These are phyloP conservation scores for Brachypalpus laphriformis DNA, from an alignment of 2,888 invertebrate species.

Conservation along the genomic window DNA sequence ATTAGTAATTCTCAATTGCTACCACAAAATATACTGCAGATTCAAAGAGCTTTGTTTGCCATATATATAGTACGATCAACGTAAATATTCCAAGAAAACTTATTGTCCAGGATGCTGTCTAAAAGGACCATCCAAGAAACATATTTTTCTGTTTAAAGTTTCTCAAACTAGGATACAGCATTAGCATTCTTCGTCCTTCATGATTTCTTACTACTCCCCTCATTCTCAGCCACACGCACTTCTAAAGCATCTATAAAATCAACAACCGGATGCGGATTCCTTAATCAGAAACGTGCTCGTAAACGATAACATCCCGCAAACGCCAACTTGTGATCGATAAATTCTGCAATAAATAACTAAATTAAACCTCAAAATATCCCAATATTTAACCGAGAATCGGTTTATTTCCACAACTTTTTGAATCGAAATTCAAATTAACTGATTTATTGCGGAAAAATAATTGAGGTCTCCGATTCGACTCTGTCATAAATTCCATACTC, in stretches of 20 bases:
- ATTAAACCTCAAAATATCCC: conserved; percentile 3
- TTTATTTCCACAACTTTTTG: neutral
- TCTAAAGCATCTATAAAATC: neutral
- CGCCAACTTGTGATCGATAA: conserved; percentile 8
- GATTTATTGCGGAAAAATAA: conserved; percentile 32
- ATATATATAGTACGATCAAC: no score
- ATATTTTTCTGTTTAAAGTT: no score
- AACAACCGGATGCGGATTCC: neutral
- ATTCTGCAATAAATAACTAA: conserved; percentile 10
- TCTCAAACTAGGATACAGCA: no score
- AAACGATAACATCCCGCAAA: neutral
- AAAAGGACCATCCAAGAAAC: no score
- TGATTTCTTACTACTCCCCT: no score
- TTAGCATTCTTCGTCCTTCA: no score
- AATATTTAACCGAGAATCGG: neutral
- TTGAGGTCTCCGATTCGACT: conserved; percentile 29
- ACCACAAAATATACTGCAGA: no score
- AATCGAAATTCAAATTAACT: conserved; percentile 29
- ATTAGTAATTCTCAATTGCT: no score
- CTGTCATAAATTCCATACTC: conserved; percentile 20
- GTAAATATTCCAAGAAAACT: no score
- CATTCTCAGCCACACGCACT: neutral
- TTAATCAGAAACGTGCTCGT: neutral
- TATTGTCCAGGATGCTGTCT: no score
- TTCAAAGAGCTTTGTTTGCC: no score